Base-by-base conservation (phyloP, 2,888 invertebrate genomes). In the Temnothorax rugatulus region DNA sequence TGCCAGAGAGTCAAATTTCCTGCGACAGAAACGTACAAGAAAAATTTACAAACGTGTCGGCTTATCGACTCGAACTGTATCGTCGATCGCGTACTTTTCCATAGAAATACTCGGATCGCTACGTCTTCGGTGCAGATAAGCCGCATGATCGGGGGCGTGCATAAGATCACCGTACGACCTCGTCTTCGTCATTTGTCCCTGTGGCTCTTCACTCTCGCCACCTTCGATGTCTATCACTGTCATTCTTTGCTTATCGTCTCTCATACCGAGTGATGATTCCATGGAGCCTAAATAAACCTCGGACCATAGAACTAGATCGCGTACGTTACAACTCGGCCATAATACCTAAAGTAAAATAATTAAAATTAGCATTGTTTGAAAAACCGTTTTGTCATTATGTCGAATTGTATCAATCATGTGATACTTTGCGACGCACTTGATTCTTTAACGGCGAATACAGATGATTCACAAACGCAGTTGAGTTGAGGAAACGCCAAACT, bases 401-500 rank as follows among this genome's bases (percentile, higher is more conserved):
- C 5, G 5, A 77, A 54, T n/a, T 25, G 18, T 15, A 54, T 57
- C 15, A 34, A 54, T n/a, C 18, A 25, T 15, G 18, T n/a, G 4
- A 57, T 47, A 59, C 13, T 47, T 63, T 57, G 34, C n/a, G 15
- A 84, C 93, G 91, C 93, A 96, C 96, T 95, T 96, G 95, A 91
- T 92, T 94, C 85, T 95, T 95, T 57, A 95, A 94, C 1, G 96
- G 95, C 34, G 96, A 95, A 95, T 98, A 99, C 50, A 99, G 96
- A 92, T 98, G 98, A 96, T 99, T 99, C 92, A 97, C 96, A 95
- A 98, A 99, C 90, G 97, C 97, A 52, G 97, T 96, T 84, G 97
- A 96, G 85, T 96, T 96, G 87, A 99, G 96, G 94, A 99, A 97
- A 84, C 97, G 97, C 99, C 99, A 99, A 81, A 99, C 97, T 25